A percentile compares a stretch with the other conserved stretches of the same genome.
phyloP scores from a whole-genome alignment of 2,797 vertebrate genomes.

The Botia kubotai region DNA sequence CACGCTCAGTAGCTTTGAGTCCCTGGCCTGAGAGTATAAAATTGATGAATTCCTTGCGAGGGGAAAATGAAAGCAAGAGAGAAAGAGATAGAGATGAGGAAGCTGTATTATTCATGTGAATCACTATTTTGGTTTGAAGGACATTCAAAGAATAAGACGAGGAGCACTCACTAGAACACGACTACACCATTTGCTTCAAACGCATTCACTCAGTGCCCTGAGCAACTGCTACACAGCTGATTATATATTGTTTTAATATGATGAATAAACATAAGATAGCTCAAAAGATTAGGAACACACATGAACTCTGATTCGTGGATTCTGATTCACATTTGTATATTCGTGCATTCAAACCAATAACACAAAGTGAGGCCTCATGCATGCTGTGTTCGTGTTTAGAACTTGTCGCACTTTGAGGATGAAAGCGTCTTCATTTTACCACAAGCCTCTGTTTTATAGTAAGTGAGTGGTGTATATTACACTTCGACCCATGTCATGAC shows the following conservation, averaged over 20 bases:
- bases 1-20: conserved; percentile 25
- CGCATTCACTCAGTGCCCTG: not conserved
- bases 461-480: conserved; percentile 32
- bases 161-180: conserved; percentile 41
- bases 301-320: not conserved
- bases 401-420: conserved; percentile 35
- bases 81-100: conserved; percentile 23
- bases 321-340: conserved; percentile 6
- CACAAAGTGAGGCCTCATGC: not conserved
- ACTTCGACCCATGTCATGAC: conserved; percentile 31
- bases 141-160: conserved; percentile 42
- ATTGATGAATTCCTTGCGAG: conserved; percentile 24
- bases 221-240: not conserved
- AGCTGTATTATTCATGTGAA: conserved; percentile 53
- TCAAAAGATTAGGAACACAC: not conserved
- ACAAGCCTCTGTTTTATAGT: conserved; percentile 23
- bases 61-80: not conserved
- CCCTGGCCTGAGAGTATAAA: conserved; percentile 9
- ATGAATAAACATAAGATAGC: not conserved
- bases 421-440: conserved; percentile 29
- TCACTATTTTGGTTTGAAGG: conserved; percentile 56
- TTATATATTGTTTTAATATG: conserved; percentile 8
- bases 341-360: not conserved
- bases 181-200: conserved; percentile 41
- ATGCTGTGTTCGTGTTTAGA: conserved; percentile 9